Base-by-base conservation (phyloP, 2,888 invertebrate species). In the Lymantria dispar region DNA sequence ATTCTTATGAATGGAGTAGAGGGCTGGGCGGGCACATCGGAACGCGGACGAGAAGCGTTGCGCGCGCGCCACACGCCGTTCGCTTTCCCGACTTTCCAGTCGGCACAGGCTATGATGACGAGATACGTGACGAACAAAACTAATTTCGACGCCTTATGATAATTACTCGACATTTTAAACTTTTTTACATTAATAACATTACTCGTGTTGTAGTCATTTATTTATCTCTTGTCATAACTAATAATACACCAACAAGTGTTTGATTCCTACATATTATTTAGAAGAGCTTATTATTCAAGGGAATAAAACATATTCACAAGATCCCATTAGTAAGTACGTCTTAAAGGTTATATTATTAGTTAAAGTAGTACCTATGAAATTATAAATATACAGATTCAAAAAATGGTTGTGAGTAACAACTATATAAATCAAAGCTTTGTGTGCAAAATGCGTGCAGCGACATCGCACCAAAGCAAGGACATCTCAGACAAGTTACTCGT, bases 61-160 rank as follows among this genome's bases (percentile, higher is more conserved):
- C 75, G 78, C 73, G 75, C 70, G 74, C 70, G 66, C 63, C 65
- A 68, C 55, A 48, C 49, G 56, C 62, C 74, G 74, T 77, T 80
- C 78, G 78, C 86, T 86, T 87, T 88, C 85, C 87, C 85, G 83
- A 84, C 85, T 87, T 87, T 87, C 85, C 85, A 78, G 74, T 66
- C 62, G 31, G 47, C 47, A 52, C 57, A 52, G 45, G 52, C 52
- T 22, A 5, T 22, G 45, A 54, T 47, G 45, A 56, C 55, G 47
- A 60, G 48, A 52, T 63, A 61, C 64, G 64, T 58, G 67, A 52
- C 48, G 47, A 43, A 55, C 64, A 47, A 58, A 63, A 64, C 64
- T 58, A 66, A 70, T 72, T 74, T 69, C 70, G 64, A 71, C 62
- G 59, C 67, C 50, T 53, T 54, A 60, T 52, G 33, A 22, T 22